Base-by-base conservation (phyloP, 2,113 vertebrate species). In the Myotis yumanensis region DNA sequence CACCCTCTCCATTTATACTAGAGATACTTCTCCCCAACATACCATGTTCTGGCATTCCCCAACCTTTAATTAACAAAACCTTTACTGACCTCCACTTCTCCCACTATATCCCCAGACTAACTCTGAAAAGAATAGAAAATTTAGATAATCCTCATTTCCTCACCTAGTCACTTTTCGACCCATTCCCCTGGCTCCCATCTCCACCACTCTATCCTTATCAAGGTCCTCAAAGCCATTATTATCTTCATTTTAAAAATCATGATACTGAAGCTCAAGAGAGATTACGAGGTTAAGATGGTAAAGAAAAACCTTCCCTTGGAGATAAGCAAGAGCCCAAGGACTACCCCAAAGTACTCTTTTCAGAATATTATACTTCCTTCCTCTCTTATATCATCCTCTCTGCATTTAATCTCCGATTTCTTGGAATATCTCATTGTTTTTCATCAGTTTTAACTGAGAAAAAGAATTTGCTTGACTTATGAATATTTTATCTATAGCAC, bases 241-340 rank as follows among this genome's bases (percentile, higher is more conserved):
- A 83, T 79, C 71, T 32, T 94, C 77, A 68, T 68, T 93, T 85
- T 9, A 48, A 79, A 66, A 88, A 76, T 40, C 76, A 92, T 76
- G 81, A 62, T 84, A 76, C 68, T 68, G n/a, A 69, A 5, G 46
- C 68, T 93, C 59, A 43, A 87, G 72, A 83, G 90, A 93, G 85
- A 93, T 76, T 77, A 57, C 43, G 48, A 91, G 54, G 48, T 80
- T 84, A 80, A 87, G 89, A 64, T 30, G 66, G 48, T 62, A 82
- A 86, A 93, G 79, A 95, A 25, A 73, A 4, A 51, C 22, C 80
- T 89, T 85, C 57, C 54, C 57, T 86, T 48, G 28, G 62, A 92
- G 85, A 68, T n/a, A 75, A 40, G 23, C 6, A 83, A 75, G 91
- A 86, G n/a, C 59, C 85, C 48, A 79, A 86, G 9, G 18, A 30